Percentiles rank a stretch among this genome's conserved stretches.
phyloP scores from a whole-genome alignment of 2,888 invertebrate genomes.

The Tachina grossa region DNA sequence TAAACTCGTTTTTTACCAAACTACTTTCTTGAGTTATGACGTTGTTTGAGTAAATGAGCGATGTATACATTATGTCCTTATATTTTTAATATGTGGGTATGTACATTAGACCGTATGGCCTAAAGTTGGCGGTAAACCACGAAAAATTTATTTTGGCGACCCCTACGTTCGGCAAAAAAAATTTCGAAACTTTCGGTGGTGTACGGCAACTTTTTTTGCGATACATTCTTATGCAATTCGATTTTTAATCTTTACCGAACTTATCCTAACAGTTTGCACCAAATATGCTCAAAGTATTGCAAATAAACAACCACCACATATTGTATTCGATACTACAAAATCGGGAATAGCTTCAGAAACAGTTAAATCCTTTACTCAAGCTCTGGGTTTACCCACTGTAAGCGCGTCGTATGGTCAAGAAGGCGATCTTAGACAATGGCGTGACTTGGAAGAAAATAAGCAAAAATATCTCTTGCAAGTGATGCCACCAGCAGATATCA shows the following conservation, averaged over 20 bases:
- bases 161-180: too few relatives aligned
- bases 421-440: slow-evolving; percentile 93
- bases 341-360: slow-evolving; percentile 92
- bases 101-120: neutral
- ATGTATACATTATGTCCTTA: too few relatives aligned
- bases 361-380: slow-evolving; percentile 91
- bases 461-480: slow-evolving; percentile 89
- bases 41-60: too few relatives aligned
- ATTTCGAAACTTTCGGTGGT: too few relatives aligned
- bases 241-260: neutral
- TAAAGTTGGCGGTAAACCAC: too few relatives aligned
- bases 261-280: slow-evolving; percentile 86
- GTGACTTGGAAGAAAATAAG: slow-evolving; percentile 87
- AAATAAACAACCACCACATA: slow-evolving; percentile 88
- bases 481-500: slow-evolving; percentile 91
- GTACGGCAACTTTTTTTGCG: too few relatives aligned
- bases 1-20: too few relatives aligned
- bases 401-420: slow-evolving; percentile 93
- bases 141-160: too few relatives aligned
- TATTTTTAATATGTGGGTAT: neutral
- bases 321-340: slow-evolving; percentile 92
- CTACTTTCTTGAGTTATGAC: too few relatives aligned
- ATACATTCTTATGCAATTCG: neutral
- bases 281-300: slow-evolving; percentile 87
- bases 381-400: slow-evolving; percentile 91